A percentile compares a stretch with the other conserved stretches of the same genome.
phyloP scores from a whole-genome alignment of 2,113 vertebrate species.

The Orientallactaga bullata region DNA sequence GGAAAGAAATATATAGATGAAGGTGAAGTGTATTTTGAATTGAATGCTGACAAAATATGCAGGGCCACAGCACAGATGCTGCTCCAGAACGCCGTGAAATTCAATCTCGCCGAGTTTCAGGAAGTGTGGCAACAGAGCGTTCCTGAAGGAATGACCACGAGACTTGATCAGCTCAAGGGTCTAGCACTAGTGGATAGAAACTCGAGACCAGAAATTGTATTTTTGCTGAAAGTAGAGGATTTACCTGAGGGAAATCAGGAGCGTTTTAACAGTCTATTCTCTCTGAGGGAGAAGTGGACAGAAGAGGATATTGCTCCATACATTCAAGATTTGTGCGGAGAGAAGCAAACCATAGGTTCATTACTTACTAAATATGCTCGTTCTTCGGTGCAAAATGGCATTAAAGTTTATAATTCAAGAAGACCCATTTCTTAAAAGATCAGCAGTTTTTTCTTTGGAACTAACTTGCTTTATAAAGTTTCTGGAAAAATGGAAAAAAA shows the following conservation, averaged over 20 bases:
- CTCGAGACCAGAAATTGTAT: conserved; percentile 94
- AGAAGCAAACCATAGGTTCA: conserved; percentile 94
- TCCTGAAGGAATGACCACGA: conserved; percentile 94
- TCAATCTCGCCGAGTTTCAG: conserved; percentile 95
- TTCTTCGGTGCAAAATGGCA: conserved; percentile 94
- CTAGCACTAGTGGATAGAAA: conserved; percentile 93
- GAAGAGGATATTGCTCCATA: conserved; percentile 97
- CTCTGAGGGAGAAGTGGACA: conserved; percentile 95
- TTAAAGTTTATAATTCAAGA: conserved; percentile 97
- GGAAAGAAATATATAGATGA: conserved; percentile 90
- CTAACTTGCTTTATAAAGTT: conserved; percentile 7
- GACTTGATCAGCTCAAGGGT: conserved; percentile 95
- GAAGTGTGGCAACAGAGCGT: conserved; percentile 99
- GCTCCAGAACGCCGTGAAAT: conserved; percentile 96
- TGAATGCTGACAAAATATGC: conserved; percentile 94
- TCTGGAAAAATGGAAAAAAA: not conserved
- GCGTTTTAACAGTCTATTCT: conserved; percentile 95
- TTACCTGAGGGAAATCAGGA: conserved; percentile 94
- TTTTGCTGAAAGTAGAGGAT: conserved; percentile 93
- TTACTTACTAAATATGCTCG: conserved; percentile 96
- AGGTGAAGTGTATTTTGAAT: conserved; percentile 90
- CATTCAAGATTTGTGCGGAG: conserved; percentile 95
- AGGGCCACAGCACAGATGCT: conserved; percentile 92
- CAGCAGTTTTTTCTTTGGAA: conserved; percentile 27
- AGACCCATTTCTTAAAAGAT: conserved; percentile 88